Conservation (phyloP, 1,140 invertebrate species). For the Calliopsis andreniformis region DNA sequence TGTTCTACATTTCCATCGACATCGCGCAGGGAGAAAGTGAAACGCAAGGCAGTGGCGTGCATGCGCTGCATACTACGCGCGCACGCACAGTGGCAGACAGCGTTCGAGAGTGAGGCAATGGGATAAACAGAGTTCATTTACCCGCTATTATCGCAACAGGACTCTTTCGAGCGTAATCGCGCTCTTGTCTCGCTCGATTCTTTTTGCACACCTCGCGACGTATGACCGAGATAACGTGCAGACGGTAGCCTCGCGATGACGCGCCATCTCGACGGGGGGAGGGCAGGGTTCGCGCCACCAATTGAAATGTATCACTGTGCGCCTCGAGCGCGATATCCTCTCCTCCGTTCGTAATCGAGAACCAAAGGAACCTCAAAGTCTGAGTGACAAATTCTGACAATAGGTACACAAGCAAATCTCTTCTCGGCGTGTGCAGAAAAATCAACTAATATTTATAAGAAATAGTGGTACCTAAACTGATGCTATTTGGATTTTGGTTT, state of each 20-base stretch:
- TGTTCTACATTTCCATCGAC: too few species aligned
- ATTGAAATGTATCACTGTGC: not conserved
- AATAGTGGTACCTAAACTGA: too few species aligned
- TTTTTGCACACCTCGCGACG: conserved; percentile 48
- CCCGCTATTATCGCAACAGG: conserved; percentile 65
- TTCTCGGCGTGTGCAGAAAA: too few species aligned
- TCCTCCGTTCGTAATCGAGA: too few species aligned
- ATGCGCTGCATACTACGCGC: not conserved
- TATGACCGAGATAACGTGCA: conserved; percentile 42
- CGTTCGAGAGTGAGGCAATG: conserved; percentile 20
- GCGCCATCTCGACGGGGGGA: not conserved
- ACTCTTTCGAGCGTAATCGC: conserved; percentile 64
- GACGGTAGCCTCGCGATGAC: conserved; percentile 12
- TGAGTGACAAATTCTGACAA: too few species aligned
- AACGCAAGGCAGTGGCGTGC: not conserved
- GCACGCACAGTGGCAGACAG: not conserved
- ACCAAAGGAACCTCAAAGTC: too few species aligned
- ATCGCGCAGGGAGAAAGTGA: conserved; percentile 18
- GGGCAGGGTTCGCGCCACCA: not conserved
- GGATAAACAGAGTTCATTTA: conserved; percentile 66
- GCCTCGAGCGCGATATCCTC: too few species aligned
- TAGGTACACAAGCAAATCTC: too few species aligned
- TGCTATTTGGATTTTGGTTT: too few species aligned
- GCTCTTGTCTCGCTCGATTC: conserved; percentile 62
- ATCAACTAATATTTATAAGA: too few species aligned